Evolutionary conservation across 2,113 vertebrate genomes (phyloP).

Genomic region (Pardalotus punctatus): DNA sequence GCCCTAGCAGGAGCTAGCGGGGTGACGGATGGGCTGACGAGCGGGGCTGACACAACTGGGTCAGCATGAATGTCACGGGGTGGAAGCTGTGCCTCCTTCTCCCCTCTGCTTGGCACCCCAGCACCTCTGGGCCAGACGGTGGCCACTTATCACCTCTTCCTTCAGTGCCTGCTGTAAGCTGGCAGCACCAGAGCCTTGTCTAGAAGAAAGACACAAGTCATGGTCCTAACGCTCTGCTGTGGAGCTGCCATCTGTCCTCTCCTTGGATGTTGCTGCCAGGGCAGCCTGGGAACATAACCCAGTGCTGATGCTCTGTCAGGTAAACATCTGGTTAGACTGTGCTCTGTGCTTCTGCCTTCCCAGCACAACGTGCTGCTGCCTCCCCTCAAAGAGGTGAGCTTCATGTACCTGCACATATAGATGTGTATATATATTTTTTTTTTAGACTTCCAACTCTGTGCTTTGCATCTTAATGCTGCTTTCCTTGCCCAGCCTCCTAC

Average conservation of each 20-base stretch:
- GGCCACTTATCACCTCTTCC: background rate
- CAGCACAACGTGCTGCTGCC: background rate
- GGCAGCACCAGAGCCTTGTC: background rate
- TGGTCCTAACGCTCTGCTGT: background rate
- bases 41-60: slow-evolving; percentile 61
- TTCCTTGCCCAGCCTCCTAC: background rate
- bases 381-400: background rate
- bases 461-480: background rate
- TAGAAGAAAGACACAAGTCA: background rate
- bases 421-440: background rate
- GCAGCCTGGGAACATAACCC: background rate
- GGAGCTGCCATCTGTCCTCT: slow-evolving; percentile 39
- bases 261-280: background rate
- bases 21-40: slow-evolving; percentile 64
- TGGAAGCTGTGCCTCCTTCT: background rate
- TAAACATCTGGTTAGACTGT: background rate
- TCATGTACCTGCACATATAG: background rate
- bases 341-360: background rate
- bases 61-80: background rate
- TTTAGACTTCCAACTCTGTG: background rate
- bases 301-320: background rate
- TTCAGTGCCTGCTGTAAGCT: background rate
- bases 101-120: background rate
- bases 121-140: background rate
- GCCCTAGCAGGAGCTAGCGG: slow-evolving; percentile 52